Evolutionary conservation across 2,113 vertebrate genomes (phyloP).

Genomic region (Callospermophilus lateralis): DNA sequence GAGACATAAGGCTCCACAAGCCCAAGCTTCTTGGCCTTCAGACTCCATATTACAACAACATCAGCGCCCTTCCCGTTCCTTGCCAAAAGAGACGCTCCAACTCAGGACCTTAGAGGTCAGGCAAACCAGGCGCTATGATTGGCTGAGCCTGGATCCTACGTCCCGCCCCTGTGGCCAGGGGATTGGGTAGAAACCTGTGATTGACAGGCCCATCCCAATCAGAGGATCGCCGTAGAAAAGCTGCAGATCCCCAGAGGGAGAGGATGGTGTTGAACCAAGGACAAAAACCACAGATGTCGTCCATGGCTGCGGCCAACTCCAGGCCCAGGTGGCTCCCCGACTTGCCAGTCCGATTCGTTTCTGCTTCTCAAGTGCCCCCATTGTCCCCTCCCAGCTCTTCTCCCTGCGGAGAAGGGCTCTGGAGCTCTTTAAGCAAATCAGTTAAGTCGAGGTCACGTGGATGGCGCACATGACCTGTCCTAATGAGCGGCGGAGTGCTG

Average conservation of each 20-base stretch:
- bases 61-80: not conserved
- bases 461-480: not conserved
- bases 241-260: not conserved
- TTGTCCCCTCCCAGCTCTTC: not conserved
- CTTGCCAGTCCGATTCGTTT: conserved; percentile 48
- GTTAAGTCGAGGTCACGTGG: not conserved
- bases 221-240: not conserved
- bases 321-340: conserved; percentile 7
- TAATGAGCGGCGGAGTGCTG: not conserved
- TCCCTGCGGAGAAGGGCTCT: not conserved
- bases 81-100: not conserved
- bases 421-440: conserved; percentile 11
- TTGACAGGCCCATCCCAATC: not conserved
- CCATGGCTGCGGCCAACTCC: conserved; percentile 23
- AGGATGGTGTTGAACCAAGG: not conserved
- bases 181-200: not conserved
- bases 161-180: not conserved
- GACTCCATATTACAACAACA: not conserved
- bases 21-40: not conserved
- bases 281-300: conserved; percentile 58
- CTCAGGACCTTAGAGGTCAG: not conserved
- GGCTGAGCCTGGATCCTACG: not conserved
- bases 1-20: not conserved
- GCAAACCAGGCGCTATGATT: not conserved
- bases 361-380: conserved; percentile 32